Percentiles rank a stretch among this genome's conserved stretches.
Evolutionary conservation across 2,888 invertebrate genomes (phyloP).

Genomic region (Parasteatoda lunata): DNA sequence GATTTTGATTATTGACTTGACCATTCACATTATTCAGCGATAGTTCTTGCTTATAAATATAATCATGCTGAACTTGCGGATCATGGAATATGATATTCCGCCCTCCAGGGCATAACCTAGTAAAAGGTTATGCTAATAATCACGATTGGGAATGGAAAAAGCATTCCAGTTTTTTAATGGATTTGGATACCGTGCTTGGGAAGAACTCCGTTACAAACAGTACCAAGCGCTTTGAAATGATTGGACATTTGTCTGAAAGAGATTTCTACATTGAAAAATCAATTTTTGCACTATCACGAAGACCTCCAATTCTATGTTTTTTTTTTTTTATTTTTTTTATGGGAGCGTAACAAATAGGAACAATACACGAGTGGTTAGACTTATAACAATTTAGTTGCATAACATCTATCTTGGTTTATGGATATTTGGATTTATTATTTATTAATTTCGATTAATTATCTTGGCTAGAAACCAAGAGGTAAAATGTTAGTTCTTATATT

Average conservation of each 20-base stretch:
- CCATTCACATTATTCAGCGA: not conserved
- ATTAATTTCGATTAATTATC: no score
- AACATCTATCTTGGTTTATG: no score
- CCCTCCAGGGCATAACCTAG: conserved; percentile 20
- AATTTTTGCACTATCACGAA: not conserved
- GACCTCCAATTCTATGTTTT: not conserved
- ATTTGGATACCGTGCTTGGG: not conserved
- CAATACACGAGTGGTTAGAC: no score
- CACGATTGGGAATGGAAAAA: not conserved
- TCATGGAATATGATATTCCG: not conserved
- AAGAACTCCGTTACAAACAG: conserved; percentile 6
- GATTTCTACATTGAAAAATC: not conserved
- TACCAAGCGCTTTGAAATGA: conserved; percentile 29
- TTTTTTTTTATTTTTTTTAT: no score
- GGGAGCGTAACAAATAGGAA: no score
- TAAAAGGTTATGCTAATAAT: conserved; percentile 44
- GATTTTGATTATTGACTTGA: no score
- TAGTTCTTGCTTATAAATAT: not conserved
- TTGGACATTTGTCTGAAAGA: conserved; percentile 4
- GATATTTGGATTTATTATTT: no score
- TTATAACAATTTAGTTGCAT: no score
- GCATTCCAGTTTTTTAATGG: not conserved
- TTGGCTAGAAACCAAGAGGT: no score
- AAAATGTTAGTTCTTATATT: no score
- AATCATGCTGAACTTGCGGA: not conserved